Evolutionary conservation across 2,113 vertebrate species (phyloP).

Genomic region (Atrichornis clamosus): DNA sequence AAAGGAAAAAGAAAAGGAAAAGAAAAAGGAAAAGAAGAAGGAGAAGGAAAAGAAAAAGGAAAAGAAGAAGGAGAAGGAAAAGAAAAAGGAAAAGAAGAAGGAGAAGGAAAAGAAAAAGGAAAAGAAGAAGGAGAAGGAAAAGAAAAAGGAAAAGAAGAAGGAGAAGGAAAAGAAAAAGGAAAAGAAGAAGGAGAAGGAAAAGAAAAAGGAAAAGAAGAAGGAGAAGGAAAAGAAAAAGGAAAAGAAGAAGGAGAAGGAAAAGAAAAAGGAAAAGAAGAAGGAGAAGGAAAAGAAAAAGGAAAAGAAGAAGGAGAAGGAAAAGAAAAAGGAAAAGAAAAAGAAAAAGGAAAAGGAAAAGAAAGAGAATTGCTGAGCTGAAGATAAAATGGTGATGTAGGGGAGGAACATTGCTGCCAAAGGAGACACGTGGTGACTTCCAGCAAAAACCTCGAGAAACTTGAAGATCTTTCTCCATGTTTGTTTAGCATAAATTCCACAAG

Average conservation of each 20-base stretch:
- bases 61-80: too few relatives aligned
- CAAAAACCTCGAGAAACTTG: not conserved
- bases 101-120: not conserved
- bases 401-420: not conserved
- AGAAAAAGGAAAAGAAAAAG: too few relatives aligned
- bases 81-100: not conserved
- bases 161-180: not conserved
- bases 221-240: not conserved
- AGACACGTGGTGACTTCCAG: not conserved
- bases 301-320: not conserved
- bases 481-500: not conserved
- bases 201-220: not conserved
- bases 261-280: not conserved
- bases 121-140: too few relatives aligned
- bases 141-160: not conserved
- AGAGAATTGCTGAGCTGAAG: conserved; percentile 43
- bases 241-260: too few relatives aligned
- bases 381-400: conserved; percentile 41
- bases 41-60: not conserved
- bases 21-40: not conserved
- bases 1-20: not conserved
- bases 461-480: not conserved
- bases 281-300: not conserved
- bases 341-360: not conserved
- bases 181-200: too few relatives aligned